These are phyloP conservation scores for Alligator mississippiensis DNA, from an alignment of 2,113 vertebrate genomes.

Conservation along the genomic window DNA sequence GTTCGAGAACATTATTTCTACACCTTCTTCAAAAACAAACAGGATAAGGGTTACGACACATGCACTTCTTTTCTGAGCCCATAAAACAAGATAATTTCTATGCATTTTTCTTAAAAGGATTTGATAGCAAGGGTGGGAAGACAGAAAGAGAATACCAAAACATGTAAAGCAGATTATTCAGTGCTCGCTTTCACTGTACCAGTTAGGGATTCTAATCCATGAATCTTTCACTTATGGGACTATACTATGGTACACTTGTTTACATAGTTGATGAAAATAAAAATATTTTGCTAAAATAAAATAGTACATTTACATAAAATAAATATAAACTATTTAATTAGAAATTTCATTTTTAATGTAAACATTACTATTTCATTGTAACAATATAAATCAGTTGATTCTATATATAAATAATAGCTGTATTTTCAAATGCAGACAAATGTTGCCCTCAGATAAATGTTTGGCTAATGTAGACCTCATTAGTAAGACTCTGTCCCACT, in stretches of 20 bases:
- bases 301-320: too few relatives aligned
- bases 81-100: background rate
- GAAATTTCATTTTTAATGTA: background rate
- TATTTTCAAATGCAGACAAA: background rate
- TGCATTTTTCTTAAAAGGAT: background rate
- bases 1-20: background rate
- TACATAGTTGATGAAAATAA: background rate
- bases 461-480: background rate
- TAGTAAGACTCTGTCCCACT: background rate
- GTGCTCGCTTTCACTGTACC: background rate
- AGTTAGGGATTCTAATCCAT: background rate
- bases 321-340: too few relatives aligned
- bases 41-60: background rate
- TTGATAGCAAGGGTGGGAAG: background rate
- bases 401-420: background rate
- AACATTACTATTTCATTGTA: background rate
- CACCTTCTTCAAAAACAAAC: background rate
- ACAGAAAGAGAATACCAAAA: background rate
- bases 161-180: fast-evolving
- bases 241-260: background rate
- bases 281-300: background rate
- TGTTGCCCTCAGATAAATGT: background rate
- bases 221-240: background rate
- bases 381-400: background rate
- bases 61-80: background rate